Evolutionary conservation across 2,888 invertebrate species (phyloP).

Genomic region (Caenorhabditis sp.): DNA sequence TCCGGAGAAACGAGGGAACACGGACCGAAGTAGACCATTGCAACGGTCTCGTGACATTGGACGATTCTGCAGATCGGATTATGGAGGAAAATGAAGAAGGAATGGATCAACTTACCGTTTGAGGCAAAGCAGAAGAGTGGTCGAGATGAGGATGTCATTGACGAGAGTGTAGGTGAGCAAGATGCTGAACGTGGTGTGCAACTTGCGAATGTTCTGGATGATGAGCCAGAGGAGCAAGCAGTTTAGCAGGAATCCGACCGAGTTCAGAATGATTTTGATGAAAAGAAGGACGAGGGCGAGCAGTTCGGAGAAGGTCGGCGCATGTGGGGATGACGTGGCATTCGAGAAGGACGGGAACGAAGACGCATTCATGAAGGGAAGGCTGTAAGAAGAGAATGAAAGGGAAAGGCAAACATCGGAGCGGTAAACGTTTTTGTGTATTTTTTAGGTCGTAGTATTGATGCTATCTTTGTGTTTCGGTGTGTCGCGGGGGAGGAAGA

Average conservation of each 20-base stretch:
- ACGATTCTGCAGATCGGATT: constrained; percentile 23
- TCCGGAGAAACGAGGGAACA: constrained; percentile 23
- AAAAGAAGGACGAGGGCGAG: constrained; percentile 32
- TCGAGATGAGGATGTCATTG: constrained; percentile 47
- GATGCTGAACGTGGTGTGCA: constrained; percentile 48
- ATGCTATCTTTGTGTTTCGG: too few relatives aligned
- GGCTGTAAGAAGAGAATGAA: background rate
- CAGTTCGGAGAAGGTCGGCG: constrained; percentile 15
- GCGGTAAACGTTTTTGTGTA: constrained; percentile 8
- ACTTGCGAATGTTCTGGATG: constrained; percentile 31
- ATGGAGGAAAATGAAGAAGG: background rate
- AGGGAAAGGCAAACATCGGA: background rate
- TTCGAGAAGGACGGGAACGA: background rate
- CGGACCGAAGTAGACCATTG: constrained; percentile 43
- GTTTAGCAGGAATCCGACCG: constrained; percentile 34
- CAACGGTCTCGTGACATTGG: constrained; percentile 48
- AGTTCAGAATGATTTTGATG: constrained; percentile 41
- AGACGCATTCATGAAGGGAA: background rate
- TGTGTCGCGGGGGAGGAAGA: too few relatives aligned
- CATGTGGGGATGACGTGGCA: background rate
- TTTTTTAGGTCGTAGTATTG: constrained; percentile 23
- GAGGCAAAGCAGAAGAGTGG: constrained; percentile 31
- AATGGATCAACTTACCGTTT: constrained; percentile 20
- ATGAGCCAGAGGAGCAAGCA: constrained; percentile 41
- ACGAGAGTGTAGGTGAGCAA: constrained; percentile 42